phyloP scores from a whole-genome alignment of 2,113 vertebrate species.

The Hyaena hyaena region DNA sequence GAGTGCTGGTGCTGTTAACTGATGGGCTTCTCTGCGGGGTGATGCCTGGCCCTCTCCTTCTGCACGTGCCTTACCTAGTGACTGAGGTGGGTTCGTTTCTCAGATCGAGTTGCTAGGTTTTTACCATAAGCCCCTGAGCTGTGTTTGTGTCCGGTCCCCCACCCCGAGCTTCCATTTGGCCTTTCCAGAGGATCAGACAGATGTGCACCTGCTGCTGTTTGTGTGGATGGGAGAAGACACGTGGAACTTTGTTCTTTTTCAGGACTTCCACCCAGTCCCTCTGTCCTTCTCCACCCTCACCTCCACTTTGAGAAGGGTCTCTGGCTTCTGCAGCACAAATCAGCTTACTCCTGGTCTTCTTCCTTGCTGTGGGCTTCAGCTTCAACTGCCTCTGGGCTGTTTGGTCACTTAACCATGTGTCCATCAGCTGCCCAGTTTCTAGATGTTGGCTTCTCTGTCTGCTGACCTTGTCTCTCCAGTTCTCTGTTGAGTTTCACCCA shows the following conservation, averaged over 20 bases:
- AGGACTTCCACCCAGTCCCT: background rate
- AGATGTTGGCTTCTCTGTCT: background rate
- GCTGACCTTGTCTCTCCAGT: background rate
- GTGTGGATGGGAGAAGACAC: background rate
- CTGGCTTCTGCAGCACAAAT: background rate
- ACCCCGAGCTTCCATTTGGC: background rate
- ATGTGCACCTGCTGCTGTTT: background rate
- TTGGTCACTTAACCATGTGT: background rate
- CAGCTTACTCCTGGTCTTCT: background rate
- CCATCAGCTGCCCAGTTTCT: background rate
- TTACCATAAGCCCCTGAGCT: background rate
- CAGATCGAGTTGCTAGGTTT: background rate
- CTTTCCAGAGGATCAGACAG: background rate
- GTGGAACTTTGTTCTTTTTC: background rate
- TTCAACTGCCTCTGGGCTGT: background rate
- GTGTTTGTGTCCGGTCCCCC: background rate
- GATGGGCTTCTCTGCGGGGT: background rate
- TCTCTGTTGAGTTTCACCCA: background rate
- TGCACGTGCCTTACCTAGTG: background rate
- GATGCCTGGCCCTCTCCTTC: background rate
- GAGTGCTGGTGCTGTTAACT: background rate
- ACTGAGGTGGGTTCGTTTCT: background rate
- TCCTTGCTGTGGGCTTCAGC: background rate
- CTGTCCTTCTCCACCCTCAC: background rate
- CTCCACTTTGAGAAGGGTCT: background rate